phyloP scores from a whole-genome alignment of 2,113 vertebrate species.

The Alligator sinensis region DNA sequence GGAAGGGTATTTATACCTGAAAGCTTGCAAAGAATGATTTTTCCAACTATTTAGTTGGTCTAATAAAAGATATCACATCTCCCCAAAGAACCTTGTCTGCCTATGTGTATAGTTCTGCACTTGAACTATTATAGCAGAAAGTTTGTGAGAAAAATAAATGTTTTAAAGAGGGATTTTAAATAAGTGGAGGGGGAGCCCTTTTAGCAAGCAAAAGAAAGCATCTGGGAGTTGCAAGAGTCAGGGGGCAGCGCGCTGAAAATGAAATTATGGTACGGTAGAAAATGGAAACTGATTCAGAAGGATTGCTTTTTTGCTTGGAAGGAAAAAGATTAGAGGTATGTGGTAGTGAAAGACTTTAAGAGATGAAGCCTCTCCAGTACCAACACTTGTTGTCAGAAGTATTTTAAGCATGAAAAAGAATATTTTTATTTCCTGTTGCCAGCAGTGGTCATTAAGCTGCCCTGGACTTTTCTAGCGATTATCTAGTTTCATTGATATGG shows the following conservation, averaged over 20 bases:
- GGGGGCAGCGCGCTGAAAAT: background rate
- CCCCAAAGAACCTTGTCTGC: too few relatives aligned
- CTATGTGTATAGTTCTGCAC: rapidly evolving
- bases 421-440: background rate
- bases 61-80: too few relatives aligned
- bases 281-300: rapidly evolving
- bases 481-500: background rate
- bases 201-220: rapidly evolving
- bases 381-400: rapidly evolving
- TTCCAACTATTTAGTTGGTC: too few relatives aligned
- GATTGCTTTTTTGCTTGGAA: background rate
- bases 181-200: background rate
- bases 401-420: background rate
- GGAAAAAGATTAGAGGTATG: background rate
- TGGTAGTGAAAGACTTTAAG: background rate
- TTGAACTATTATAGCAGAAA: rapidly evolving
- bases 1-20: too few relatives aligned
- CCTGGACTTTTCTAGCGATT: background rate
- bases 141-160: rapidly evolving
- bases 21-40: too few relatives aligned
- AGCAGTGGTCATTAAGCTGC: background rate
- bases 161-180: rapidly evolving
- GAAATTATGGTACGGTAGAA: rapidly evolving
- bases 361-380: background rate
- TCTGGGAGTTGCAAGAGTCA: rapidly evolving